These are phyloP conservation scores for Phoeniculus purpureus DNA, from an alignment of 2,797 vertebrate species.

Conservation along the genomic window DNA sequence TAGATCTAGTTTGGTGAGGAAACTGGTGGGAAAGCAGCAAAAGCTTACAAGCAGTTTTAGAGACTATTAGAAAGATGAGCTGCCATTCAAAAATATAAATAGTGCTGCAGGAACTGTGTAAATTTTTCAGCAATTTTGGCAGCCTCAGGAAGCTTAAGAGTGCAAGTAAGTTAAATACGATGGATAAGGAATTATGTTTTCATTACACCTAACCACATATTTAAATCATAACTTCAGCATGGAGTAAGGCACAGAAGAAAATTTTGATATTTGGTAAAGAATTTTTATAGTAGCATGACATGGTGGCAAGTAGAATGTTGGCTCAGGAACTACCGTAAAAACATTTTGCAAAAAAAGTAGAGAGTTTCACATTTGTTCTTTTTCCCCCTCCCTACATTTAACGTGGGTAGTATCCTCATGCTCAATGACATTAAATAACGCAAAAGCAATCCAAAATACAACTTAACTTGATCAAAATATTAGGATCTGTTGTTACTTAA, in stretches of 20 bases:
- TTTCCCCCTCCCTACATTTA: background rate
- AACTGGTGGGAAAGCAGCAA: background rate
- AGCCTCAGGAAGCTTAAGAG: background rate
- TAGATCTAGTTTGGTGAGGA: background rate
- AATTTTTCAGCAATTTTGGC: background rate
- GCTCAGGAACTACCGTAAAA: background rate
- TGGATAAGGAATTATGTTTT: background rate
- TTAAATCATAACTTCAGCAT: background rate
- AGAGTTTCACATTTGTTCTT: background rate
- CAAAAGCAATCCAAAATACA: background rate
- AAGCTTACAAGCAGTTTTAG: background rate
- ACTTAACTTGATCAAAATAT: background rate
- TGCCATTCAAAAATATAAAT: background rate
- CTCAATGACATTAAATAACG: background rate
- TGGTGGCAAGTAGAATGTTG: background rate
- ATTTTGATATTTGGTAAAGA: background rate
- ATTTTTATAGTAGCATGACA: background rate
- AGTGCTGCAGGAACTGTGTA: background rate
- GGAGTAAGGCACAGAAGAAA: background rate
- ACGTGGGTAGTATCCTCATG: background rate
- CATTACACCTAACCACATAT: background rate
- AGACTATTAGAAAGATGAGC: background rate
- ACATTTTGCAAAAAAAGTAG: background rate
- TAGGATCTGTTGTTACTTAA: constrained; percentile 18
- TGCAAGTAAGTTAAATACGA: background rate